Conservation (phyloP, 2,797 vertebrate species). For the Chelmon rostratus region DNA sequence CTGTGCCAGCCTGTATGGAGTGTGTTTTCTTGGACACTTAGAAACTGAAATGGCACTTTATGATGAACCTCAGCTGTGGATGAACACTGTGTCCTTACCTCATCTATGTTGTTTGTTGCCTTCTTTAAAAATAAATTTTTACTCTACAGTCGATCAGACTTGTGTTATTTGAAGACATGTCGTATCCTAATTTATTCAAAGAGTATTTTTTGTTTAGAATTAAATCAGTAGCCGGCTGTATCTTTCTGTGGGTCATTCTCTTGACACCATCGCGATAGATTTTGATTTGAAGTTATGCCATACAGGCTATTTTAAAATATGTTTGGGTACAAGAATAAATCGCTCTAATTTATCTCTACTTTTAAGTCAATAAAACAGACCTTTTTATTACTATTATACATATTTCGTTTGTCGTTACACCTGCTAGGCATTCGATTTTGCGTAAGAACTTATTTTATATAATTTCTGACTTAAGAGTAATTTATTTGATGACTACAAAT, state of each 20-base stretch:
- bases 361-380: too few species aligned
- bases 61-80: conserved; percentile 60
- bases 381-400: too few species aligned
- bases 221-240: background rate
- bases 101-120: conserved; percentile 67
- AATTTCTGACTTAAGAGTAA: background rate
- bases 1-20: conserved; percentile 9
- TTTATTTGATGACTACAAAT: background rate
- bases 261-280: conserved; percentile 1
- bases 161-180: conserved; percentile 23
- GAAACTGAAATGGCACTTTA: conserved; percentile 79
- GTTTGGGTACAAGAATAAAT: conserved; percentile 15
- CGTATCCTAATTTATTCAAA: conserved; percentile 46
- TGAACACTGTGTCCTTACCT: conserved; percentile 71
- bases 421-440: background rate
- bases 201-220: background rate
- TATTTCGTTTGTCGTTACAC: background rate
- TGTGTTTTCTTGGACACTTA: conserved; percentile 38
- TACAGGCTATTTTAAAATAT: background rate
- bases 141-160: conserved; percentile 29
- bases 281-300: conserved; percentile 22
- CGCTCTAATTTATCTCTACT: conserved; percentile 11
- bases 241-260: conserved; percentile 4
- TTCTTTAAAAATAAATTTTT: conserved; percentile 65
- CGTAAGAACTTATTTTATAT: background rate